A percentile compares a stretch with the other conserved stretches of the same genome.
Evolutionary conservation across 2,113 vertebrate species (phyloP).

Genomic region (Anoplopoma fimbria): DNA sequence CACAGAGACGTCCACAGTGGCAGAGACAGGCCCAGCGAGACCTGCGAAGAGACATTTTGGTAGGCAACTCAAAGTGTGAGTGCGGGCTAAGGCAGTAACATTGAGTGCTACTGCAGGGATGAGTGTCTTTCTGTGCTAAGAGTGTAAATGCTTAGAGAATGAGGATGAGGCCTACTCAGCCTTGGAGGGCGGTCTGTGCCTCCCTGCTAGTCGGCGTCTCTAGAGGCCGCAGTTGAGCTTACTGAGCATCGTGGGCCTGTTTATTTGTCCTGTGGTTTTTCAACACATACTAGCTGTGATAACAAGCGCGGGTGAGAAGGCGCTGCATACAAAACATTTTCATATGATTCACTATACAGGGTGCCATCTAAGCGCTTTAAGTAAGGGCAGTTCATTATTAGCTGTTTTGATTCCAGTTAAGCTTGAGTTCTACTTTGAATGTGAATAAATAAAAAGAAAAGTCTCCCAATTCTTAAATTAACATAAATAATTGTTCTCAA

Average conservation of each 20-base stretch:
- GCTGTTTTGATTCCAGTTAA: slow-evolving; percentile 3
- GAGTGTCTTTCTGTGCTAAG: slow-evolving; percentile 50
- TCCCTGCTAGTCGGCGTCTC: slow-evolving; percentile 62
- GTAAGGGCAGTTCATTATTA: not conserved
- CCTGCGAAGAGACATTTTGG: slow-evolving; percentile 63
- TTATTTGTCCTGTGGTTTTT: slow-evolving; percentile 38
- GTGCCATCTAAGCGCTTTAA: not conserved
- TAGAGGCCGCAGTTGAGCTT: slow-evolving; percentile 57
- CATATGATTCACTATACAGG: no score
- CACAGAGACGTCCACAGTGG: slow-evolving; percentile 56
- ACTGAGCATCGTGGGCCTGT: slow-evolving; percentile 56
- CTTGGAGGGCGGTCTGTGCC: slow-evolving; percentile 45
- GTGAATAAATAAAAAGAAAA: not conserved
- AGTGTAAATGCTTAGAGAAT: slow-evolving; percentile 54
- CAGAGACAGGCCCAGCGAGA: slow-evolving; percentile 56
- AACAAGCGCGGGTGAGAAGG: no score
- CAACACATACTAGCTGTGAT: no score
- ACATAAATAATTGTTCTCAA: not conserved
- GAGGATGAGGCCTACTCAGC: slow-evolving; percentile 65
- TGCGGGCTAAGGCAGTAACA: slow-evolving; percentile 50
- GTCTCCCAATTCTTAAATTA: not conserved
- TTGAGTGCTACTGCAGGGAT: slow-evolving; percentile 38
- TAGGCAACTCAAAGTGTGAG: slow-evolving; percentile 66
- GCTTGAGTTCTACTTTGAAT: not conserved
- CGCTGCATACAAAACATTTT: no score